phyloP scores from a whole-genome alignment of 2,888 invertebrate genomes.

The Lasioglossum vierecki region DNA sequence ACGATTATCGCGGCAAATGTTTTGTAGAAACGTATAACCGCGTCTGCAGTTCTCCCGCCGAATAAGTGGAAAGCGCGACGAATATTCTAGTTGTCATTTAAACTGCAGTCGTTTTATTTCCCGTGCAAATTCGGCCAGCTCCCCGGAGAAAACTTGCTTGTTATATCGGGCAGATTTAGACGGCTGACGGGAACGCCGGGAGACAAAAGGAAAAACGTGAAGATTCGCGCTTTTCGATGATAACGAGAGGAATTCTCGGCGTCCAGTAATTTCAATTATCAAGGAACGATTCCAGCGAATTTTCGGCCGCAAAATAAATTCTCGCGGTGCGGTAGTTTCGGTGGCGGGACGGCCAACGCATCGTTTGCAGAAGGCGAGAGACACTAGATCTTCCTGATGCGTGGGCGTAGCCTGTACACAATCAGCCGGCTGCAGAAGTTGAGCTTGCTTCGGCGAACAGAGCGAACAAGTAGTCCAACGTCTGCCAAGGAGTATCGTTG shows the following conservation, averaged over 20 bases:
- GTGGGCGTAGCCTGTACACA: conserved; percentile 15
- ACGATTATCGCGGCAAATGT: conserved; percentile 49
- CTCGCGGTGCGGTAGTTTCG: not conserved
- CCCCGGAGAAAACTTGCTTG: not conserved
- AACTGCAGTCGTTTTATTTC: not conserved
- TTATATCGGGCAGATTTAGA: not conserved
- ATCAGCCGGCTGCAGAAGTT: conserved; percentile 36
- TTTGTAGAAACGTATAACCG: conserved; percentile 36
- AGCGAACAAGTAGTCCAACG: conserved; percentile 6
- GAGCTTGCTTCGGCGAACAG: not conserved
- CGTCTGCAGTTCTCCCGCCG: conserved; percentile 17
- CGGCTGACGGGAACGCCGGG: no score
- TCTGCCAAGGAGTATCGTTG: conserved; percentile 8
- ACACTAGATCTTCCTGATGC: not conserved
- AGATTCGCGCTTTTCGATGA: no score
- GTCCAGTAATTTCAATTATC: not conserved
- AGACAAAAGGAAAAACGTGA: not conserved
- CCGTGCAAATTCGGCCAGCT: not conserved
- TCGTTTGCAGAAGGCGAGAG: not conserved
- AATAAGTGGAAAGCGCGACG: conserved; percentile 33
- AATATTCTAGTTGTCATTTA: conserved; percentile 22
- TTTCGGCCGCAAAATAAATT: not conserved
- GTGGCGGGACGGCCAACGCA: not conserved
- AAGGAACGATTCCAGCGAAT: not conserved
- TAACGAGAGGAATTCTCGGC: not conserved